These are phyloP conservation scores for Chaetodon trifascialis DNA, from an alignment of 2,113 vertebrate species.

Conservation along the genomic window DNA sequence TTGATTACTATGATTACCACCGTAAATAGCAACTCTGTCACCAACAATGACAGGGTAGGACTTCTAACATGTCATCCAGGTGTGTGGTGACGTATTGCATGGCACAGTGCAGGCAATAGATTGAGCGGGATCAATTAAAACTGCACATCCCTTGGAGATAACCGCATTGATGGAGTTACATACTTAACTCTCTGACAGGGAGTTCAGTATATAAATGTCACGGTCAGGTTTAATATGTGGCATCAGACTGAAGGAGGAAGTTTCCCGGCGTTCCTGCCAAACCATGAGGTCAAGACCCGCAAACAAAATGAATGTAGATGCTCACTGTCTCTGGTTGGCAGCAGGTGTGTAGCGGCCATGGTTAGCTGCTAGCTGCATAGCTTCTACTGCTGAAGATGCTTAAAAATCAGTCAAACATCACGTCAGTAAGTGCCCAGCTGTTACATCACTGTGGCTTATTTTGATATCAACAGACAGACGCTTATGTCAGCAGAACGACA, in stretches of 20 bases:
- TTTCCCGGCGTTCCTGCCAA: slow-evolving; percentile 14
- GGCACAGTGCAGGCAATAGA: slow-evolving; percentile 11
- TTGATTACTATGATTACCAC: slow-evolving; percentile 78
- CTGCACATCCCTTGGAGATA: background rate
- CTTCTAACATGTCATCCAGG: slow-evolving; percentile 57
- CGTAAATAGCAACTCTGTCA: slow-evolving; percentile 72
- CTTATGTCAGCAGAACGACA: too few species aligned
- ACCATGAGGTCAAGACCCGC: slow-evolving; percentile 1
- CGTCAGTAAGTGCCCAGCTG: background rate
- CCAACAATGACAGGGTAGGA: slow-evolving; percentile 66
- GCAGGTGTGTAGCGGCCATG: background rate
- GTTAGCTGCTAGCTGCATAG: background rate
- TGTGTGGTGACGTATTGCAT: slow-evolving; percentile 27
- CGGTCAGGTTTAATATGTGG: background rate
- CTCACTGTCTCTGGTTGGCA: background rate
- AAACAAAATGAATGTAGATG: background rate
- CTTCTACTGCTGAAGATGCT: background rate
- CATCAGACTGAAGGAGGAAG: slow-evolving; percentile 27
- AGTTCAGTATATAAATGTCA: slow-evolving; percentile 16
- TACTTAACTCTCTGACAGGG: background rate
- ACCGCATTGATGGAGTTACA: background rate
- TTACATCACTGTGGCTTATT: background rate
- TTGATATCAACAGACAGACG: background rate
- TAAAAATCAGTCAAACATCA: too few species aligned
- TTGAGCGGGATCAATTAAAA: slow-evolving; percentile 34